Evolutionary conservation across 2,888 invertebrate genomes (phyloP), one percentile per base, ranked within the genome.

Genomic region (Boloria selene): DNA sequence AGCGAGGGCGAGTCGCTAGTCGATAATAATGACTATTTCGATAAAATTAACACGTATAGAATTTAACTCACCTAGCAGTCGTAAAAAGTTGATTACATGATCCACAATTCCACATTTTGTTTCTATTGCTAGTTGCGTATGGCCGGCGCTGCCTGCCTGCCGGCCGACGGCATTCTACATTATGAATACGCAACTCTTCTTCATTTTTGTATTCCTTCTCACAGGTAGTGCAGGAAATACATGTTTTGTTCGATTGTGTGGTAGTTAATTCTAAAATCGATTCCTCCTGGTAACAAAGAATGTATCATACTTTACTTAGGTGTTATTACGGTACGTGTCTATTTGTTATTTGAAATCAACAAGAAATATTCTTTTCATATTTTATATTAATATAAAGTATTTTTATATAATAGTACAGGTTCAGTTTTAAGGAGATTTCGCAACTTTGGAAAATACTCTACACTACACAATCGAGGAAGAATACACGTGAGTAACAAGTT

Each of bases 61-160:
- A 22, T 22, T 22, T 7, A 3, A 60, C 54, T 64, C 76, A 90
- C 90, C 92, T 87, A 18, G 92, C 92, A 13, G 90, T 90, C 56
- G 85, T 78, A 74, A 92, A 92, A 2, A 92, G 82, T 74, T 92
- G 92, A 64, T 92, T 91, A 59, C 92, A 92, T 26, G 91, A 92
- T 0, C 91, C 91, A 70, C 91, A 92, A 71, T 92, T 92, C 91
- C 91, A 92, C 91, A 92, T 91, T 77, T 92, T 92, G 51, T 75
- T 87, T 51, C 70, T 87, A 49, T 76, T 83, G 13, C 70, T 75
- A 16, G 77, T 82, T 0, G 79, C 77, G 70, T 84, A 90, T 0
- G 82, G 71, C 5, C 87, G 79, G 4, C 85, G 76, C 74, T 55
- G 78, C 0, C 74, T 61, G 10, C 71, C 67, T 0, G 70, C 61